Evolutionary conservation across 37 sponge, comb jelly and placozoan species (phyloP).

Genomic region (Hexactinellida sp.): DNA sequence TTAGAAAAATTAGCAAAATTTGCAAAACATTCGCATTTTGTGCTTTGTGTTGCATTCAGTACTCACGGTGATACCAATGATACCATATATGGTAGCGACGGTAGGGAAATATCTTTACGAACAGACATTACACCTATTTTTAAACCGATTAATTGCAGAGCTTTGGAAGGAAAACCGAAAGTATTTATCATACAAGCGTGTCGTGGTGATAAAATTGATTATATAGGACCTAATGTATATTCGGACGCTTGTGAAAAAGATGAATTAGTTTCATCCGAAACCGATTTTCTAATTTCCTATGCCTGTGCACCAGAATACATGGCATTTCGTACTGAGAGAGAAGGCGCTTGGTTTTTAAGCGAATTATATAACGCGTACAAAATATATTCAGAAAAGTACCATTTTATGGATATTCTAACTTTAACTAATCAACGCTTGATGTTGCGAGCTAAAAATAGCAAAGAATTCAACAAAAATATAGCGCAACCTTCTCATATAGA

Average conservation of each 20-base stretch:
- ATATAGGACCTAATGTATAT: background rate
- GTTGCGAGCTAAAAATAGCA: background rate
- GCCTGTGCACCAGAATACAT: background rate
- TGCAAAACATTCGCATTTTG: background rate
- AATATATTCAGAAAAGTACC: background rate
- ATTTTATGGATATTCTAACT: constrained; percentile 1
- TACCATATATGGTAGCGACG: background rate
- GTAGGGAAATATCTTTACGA: background rate
- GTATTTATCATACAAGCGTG: background rate
- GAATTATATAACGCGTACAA: background rate
- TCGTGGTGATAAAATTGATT: background rate
- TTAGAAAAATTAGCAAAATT: background rate
- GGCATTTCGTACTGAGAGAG: background rate
- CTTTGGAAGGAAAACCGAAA: background rate
- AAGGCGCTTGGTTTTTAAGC: background rate
- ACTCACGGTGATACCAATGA: background rate
- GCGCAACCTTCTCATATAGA: background rate
- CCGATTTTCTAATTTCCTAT: background rate
- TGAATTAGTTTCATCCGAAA: background rate
- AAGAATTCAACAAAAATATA: background rate
- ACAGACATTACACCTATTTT: background rate
- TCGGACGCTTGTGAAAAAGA: background rate
- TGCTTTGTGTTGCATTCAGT: background rate
- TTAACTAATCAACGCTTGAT: background rate
- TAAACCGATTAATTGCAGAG: background rate